Conservation (phyloP, 2,797 vertebrate genomes). For the Varecia variegata region DNA sequence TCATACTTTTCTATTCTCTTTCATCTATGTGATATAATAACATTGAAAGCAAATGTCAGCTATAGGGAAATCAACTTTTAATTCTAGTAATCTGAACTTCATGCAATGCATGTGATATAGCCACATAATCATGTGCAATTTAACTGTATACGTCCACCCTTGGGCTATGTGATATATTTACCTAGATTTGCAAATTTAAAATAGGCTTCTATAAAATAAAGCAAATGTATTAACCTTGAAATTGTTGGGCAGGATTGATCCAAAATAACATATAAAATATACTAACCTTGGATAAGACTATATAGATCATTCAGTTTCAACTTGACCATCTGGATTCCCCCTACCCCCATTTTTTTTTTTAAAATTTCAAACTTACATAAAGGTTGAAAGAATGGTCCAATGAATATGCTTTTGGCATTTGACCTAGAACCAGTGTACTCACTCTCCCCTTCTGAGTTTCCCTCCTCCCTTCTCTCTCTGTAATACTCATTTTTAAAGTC, state of each 20-base stretch:
- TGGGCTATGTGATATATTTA: background rate
- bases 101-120: fast-evolving
- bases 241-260: background rate
- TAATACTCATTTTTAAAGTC: background rate
- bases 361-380: background rate
- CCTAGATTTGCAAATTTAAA: background rate
- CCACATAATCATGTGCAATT: background rate
- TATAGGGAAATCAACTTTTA: background rate
- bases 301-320: background rate
- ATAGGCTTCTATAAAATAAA: background rate
- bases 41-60: background rate
- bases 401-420: background rate
- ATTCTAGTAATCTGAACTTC: background rate
- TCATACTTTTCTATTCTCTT: background rate
- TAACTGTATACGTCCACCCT: background rate
- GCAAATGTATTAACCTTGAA: background rate
- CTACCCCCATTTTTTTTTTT: background rate
- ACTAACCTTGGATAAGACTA: background rate
- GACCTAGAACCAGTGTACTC: background rate
- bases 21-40: background rate
- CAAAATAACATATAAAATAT: background rate
- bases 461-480: background rate
- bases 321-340: background rate
- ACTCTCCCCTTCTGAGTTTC: background rate
- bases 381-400: background rate